A percentile compares a stretch with the other conserved stretches of the same genome.
These are phyloP conservation scores for Chalcis sispes DNA, from an alignment of 2,888 invertebrate species.

Conservation along the genomic window DNA sequence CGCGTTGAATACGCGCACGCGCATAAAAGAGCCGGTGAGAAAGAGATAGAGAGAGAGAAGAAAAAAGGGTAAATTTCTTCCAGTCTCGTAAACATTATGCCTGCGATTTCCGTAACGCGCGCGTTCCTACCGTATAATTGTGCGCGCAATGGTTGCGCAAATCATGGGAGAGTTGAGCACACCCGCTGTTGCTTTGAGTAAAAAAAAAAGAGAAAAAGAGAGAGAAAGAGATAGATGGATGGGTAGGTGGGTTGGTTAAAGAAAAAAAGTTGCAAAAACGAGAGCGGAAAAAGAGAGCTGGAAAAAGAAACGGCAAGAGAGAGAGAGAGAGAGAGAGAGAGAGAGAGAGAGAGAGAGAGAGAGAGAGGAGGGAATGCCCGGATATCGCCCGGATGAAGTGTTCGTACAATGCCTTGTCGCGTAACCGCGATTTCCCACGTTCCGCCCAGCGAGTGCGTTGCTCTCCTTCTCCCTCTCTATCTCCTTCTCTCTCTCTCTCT, in stretches of 20 bases:
- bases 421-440: constrained; percentile 61
- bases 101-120: constrained; percentile 54
- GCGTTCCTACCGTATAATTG: constrained; percentile 59
- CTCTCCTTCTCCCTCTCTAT: constrained; percentile 2
- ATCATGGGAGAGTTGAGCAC: constrained; percentile 62
- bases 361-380: constrained; percentile 50
- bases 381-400: constrained; percentile 56
- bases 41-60: neutral
- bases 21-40: neutral
- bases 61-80: constrained; percentile 24
- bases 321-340: constrained; percentile 12
- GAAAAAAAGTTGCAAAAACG: neutral
- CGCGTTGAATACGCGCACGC: neutral
- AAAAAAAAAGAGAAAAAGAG: neutral
- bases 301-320: neutral
- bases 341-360: constrained; percentile 34
- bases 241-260: too few relatives aligned
- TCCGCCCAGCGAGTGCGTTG: constrained; percentile 59
- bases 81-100: constrained; percentile 35
- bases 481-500: neutral
- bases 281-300: neutral
- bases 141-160: constrained; percentile 60
- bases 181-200: constrained; percentile 33
- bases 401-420: constrained; percentile 33
- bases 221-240: too few relatives aligned